Percentiles rank a stretch among this genome's conserved stretches.
Evolutionary conservation across 2,888 invertebrate species (phyloP).

Genomic region (Agonopterix alstromeriana): DNA sequence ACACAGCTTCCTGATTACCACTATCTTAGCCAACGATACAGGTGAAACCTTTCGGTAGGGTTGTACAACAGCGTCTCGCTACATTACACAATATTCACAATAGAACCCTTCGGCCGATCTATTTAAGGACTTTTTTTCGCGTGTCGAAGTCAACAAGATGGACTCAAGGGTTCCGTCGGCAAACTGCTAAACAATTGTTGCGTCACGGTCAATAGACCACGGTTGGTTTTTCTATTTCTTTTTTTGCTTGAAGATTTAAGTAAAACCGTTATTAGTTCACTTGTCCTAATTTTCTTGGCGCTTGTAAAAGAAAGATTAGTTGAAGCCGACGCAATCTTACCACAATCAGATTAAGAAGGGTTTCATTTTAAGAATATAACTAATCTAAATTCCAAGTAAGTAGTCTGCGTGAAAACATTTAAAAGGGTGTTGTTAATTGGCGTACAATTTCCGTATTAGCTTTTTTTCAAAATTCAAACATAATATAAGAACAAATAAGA

Average conservation of each 20-base stretch:
- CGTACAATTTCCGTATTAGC: too few relatives aligned
- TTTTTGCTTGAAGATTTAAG: conserved; percentile 28
- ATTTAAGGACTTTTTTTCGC: conserved; percentile 61
- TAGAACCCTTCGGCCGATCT: conserved; percentile 60
- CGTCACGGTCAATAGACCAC: conserved; percentile 71
- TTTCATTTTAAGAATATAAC: too few relatives aligned
- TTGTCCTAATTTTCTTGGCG: conserved; percentile 41
- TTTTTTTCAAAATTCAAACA: too few relatives aligned
- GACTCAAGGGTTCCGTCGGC: conserved; percentile 60
- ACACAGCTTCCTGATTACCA: conserved; percentile 18
- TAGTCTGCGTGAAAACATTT: too few relatives aligned
- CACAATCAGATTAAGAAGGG: conserved; percentile 14
- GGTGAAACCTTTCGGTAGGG: conserved; percentile 32
- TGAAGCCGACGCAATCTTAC: conserved; percentile 11
- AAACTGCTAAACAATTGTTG: conserved; percentile 74
- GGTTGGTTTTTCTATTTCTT: conserved; percentile 50
- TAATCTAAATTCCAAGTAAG: too few relatives aligned
- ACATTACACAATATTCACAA: conserved; percentile 74
- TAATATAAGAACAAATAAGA: too few relatives aligned
- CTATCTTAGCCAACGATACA: neutral
- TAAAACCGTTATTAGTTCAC: conserved; percentile 44
- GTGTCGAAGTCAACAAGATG: conserved; percentile 70
- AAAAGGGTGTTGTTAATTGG: too few relatives aligned
- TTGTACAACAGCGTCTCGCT: conserved; percentile 56
- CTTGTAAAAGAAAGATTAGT: conserved; percentile 39